Conservation (phyloP, 2,113 vertebrate genomes). For the Rutilus rutilus region DNA sequence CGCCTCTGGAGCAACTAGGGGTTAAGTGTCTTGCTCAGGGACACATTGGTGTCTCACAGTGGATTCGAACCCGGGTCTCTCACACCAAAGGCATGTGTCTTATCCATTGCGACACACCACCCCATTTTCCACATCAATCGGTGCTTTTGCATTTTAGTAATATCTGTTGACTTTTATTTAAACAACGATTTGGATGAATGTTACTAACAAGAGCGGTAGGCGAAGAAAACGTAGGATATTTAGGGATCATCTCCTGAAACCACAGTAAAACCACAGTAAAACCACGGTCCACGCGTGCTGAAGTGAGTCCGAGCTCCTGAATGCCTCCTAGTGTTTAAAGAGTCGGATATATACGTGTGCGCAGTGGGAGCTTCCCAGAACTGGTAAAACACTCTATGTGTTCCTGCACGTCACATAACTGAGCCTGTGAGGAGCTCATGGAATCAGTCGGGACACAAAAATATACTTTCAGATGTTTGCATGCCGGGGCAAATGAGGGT, state of each 20-base stretch:
- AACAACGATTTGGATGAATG: neutral
- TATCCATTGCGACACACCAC: too few species aligned
- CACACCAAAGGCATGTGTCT: too few species aligned
- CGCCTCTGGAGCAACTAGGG: too few species aligned
- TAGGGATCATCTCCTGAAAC: neutral
- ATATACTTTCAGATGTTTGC: neutral
- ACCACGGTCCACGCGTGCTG: neutral
- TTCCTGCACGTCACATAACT: neutral
- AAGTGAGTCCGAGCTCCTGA: constrained; percentile 52
- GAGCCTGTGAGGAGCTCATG: neutral
- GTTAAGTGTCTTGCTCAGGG: too few species aligned
- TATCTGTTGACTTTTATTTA: neutral
- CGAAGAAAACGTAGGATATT: constrained; percentile 60
- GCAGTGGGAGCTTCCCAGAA: neutral
- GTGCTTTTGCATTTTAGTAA: neutral
- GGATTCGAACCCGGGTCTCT: too few species aligned
- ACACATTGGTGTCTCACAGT: too few species aligned
- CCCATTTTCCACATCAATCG: neutral
- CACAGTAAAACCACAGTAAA: neutral
- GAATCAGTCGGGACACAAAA: neutral
- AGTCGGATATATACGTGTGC: neutral
- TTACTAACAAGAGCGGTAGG: constrained; percentile 48
- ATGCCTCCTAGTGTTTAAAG: constrained; percentile 64
- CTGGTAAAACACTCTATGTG: neutral
- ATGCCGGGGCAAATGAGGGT: neutral